Conservation (phyloP, 2,888 invertebrate species). For the Tipula vernalis region DNA sequence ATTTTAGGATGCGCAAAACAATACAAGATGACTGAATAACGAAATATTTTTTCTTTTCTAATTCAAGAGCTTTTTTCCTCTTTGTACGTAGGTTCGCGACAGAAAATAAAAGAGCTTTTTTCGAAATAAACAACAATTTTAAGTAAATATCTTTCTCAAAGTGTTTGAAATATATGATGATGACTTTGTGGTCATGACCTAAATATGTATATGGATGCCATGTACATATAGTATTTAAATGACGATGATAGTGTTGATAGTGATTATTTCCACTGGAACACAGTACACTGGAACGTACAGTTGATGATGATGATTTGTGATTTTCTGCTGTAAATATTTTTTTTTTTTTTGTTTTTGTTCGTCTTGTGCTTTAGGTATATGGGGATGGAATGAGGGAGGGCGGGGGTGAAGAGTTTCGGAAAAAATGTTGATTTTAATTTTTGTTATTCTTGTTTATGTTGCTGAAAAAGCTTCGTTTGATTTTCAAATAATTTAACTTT, state of each 20-base stretch:
- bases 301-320: not conserved
- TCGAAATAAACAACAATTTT: not conserved
- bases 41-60: not conserved
- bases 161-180: not conserved
- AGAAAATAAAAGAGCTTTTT: not conserved
- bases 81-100: too few relatives aligned
- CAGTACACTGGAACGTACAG: not conserved
- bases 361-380: not conserved
- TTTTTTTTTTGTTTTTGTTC: not conserved
- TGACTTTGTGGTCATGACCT: slow-evolving; percentile 7
- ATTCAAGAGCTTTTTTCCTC: not conserved
- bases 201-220: not conserved
- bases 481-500: not conserved
- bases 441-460: not conserved
- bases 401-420: not conserved
- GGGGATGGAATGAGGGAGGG: not conserved
- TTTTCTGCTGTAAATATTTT: not conserved
- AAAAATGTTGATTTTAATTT: not conserved
- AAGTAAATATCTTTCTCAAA: not conserved
- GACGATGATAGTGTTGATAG: not conserved
- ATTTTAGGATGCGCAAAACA: not conserved
- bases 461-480: not conserved
- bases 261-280: not conserved
- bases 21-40: not conserved
- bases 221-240: not conserved